These are phyloP conservation scores for Okamejei kenojei DNA, from an alignment of 2,797 vertebrate genomes.

Conservation along the genomic window DNA sequence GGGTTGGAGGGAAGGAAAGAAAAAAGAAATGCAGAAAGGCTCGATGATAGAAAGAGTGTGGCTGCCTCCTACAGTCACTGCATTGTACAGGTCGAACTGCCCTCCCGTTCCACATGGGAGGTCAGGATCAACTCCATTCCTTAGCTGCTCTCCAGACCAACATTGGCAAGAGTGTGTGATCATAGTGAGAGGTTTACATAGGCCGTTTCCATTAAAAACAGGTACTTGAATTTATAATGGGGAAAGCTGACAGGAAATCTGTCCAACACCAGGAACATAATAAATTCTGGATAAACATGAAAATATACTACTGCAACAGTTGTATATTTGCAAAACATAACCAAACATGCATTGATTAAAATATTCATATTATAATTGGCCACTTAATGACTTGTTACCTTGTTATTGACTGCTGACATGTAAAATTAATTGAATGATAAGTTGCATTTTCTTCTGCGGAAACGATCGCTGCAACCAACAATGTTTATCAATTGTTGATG, in stretches of 20 bases:
- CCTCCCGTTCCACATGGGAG: not conserved
- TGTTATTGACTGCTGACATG: no score
- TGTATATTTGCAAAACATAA: not conserved
- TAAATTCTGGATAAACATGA: not conserved
- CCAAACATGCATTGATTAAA: not conserved
- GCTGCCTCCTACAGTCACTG: not conserved
- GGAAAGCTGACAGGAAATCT: not conserved
- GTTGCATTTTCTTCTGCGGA: not conserved
- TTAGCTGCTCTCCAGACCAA: not conserved
- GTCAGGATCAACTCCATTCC: not conserved
- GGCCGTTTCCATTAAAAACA: not conserved
- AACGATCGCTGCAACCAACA: not conserved
- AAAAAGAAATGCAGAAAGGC: not conserved
- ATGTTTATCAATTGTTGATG: not conserved
- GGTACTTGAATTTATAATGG: not conserved
- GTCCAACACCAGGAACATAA: not conserved
- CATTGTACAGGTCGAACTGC: not conserved
- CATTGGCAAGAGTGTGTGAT: conserved; percentile 2
- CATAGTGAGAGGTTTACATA: not conserved
- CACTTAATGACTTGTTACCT: not conserved
- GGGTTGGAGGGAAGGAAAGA: not conserved
- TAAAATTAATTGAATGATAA: not conserved
- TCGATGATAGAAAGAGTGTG: not conserved
- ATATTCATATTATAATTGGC: not conserved
- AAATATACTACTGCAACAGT: not conserved